A percentile compares a stretch with the other conserved stretches of the same genome.
phyloP scores from a whole-genome alignment of 2,113 vertebrate species.

The Zapornia atra region DNA sequence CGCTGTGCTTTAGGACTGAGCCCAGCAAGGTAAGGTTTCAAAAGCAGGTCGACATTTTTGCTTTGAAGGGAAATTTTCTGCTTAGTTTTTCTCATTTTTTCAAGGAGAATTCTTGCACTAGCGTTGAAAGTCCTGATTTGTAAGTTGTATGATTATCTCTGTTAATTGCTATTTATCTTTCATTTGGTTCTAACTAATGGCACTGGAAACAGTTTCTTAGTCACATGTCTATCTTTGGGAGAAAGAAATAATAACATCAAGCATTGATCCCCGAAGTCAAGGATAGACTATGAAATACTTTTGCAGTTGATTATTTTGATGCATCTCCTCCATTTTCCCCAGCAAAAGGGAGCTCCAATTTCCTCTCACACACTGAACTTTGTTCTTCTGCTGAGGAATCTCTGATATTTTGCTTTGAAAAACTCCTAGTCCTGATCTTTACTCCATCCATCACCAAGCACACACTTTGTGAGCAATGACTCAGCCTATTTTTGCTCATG shows the following conservation, averaged over 20 bases:
- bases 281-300: background rate
- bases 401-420: background rate
- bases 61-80: background rate
- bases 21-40: background rate
- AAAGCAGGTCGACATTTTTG: background rate
- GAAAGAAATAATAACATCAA: background rate
- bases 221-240: background rate
- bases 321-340: background rate
- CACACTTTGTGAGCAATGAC: background rate
- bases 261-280: background rate
- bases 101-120: background rate
- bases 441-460: background rate
- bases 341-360: background rate
- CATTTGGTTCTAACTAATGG: background rate
- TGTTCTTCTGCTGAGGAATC: background rate
- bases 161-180: background rate
- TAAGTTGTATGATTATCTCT: background rate
- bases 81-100: background rate
- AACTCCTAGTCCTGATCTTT: background rate
- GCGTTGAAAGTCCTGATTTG: background rate
- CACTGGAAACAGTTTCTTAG: background rate
- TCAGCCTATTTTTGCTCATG: background rate
- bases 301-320: background rate
- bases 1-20: background rate
- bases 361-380: slow-evolving; percentile 8